Base-by-base conservation (phyloP, 23 tunicate species). In the Aplidium turbinatum region DNA sequence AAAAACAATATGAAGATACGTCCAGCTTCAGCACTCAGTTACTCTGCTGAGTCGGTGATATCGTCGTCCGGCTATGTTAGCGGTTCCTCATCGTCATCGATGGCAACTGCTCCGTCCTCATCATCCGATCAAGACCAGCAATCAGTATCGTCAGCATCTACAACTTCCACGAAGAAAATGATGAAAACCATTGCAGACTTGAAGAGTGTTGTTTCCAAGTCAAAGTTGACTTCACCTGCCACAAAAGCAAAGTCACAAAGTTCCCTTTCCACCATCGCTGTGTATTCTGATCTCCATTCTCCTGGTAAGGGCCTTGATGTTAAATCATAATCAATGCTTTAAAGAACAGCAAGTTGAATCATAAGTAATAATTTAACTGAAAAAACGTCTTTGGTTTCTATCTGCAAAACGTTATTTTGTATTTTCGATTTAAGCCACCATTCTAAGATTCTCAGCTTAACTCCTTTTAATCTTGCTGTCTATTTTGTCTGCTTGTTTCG, bases 61-160 rank as follows among this genome's bases (percentile, higher is more conserved):
- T 38, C 83, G 20, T 80, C 85, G 9, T 80, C 85, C 20, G 85
- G 57, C 33, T 80, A 80, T 70, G 77, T 57, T 3, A 80, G 85
- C 31, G 70, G 58, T 1, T 80, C 85, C 19, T 80, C 85, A 0
- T 16, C 58, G 29, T 80, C 85, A 56, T 80, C 77, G 7, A 23
- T 54, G 18, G 30, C 31, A 40, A 16, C 77, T 6, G 73, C 77
- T 57, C 16, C 36, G 1, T 38, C 77, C 5, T 33, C 72, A 26
- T 63, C 57, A 1, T 60, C 60, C 27, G 73, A 66, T 6, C 24
- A 35, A 21, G 73, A 66, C 3, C 25, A 13, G 22, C 7, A 18
- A 55, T 13, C 20, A 11, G 6, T 55, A 6, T 18, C 54, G 54
- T 75, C 80, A 57, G 29, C 80, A 57, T 5, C 69, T 23, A 19